These are phyloP conservation scores for Antidorcas marsupialis DNA, from an alignment of 2,113 vertebrate genomes.

Conservation along the genomic window DNA sequence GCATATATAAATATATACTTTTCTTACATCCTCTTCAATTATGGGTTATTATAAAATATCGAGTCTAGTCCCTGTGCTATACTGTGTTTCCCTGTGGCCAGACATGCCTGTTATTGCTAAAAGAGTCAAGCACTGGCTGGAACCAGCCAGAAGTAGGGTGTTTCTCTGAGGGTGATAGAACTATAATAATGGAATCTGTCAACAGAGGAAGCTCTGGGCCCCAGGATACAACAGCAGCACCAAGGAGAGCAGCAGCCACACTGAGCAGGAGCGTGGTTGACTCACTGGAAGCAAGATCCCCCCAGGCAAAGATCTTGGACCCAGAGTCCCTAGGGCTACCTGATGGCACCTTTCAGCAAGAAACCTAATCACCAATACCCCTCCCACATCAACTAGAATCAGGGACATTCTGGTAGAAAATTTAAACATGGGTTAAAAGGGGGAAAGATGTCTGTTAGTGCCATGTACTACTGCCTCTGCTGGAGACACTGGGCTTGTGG, in stretches of 20 bases:
- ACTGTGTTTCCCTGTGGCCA: not conserved
- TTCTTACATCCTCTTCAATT: not conserved
- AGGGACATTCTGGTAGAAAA: not conserved
- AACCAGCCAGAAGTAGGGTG: not conserved
- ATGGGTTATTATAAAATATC: not conserved
- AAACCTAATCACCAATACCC: not conserved
- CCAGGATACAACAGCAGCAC: not conserved
- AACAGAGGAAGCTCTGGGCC: not conserved
- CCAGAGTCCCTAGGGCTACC: not conserved
- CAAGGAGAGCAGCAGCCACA: not conserved
- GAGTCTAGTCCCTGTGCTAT: not conserved
- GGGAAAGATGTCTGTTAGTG: not conserved
- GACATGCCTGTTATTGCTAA: not conserved
- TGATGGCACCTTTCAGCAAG: not conserved
- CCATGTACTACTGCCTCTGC: not conserved
- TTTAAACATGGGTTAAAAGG: not conserved
- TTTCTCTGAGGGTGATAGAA: too few species aligned
- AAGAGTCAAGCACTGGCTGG: not conserved
- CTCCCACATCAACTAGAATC: not conserved
- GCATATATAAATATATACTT: not conserved
- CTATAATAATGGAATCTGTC: not conserved
- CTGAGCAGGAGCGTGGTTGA: fast-evolving
- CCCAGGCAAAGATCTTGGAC: not conserved
- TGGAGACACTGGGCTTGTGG: not conserved
- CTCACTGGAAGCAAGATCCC: not conserved